Percentiles rank a stretch among this genome's conserved stretches.
phyloP scores from a whole-genome alignment of 2,797 vertebrate genomes.

The Pipistrellus pipistrellus region DNA sequence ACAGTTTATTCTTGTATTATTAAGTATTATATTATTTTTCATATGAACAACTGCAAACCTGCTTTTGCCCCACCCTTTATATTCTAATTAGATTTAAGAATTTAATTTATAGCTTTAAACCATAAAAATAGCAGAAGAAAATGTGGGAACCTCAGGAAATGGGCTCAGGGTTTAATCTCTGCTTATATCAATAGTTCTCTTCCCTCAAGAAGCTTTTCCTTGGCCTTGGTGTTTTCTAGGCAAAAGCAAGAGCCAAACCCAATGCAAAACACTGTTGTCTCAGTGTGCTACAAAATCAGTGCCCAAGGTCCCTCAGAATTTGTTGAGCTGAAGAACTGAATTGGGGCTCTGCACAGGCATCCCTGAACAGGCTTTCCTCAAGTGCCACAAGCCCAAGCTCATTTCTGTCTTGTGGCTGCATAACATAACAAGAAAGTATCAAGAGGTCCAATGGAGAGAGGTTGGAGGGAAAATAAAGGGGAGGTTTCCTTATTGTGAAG shows the following conservation, averaged over 20 bases:
- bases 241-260: constrained; percentile 18
- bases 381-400: neutral
- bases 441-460: neutral
- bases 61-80: neutral
- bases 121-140: constrained; percentile 13
- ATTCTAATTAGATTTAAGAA: neutral
- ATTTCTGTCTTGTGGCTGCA: neutral
- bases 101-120: constrained; percentile 23
- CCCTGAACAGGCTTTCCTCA: neutral
- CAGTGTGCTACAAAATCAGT: constrained; percentile 23
- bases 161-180: neutral
- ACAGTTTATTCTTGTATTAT: neutral
- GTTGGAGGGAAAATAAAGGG: neutral
- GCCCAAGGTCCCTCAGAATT: neutral
- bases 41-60: neutral
- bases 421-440: neutral
- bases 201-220: neutral
- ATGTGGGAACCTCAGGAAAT: neutral
- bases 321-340: constrained; percentile 27
- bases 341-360: neutral
- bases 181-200: neutral
- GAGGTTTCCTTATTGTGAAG: neutral
- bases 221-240: neutral
- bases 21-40: neutral
- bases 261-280: constrained; percentile 18